Evolutionary conservation across 2,888 invertebrate genomes (phyloP).

Genomic region (Amphiduros pacificus): DNA sequence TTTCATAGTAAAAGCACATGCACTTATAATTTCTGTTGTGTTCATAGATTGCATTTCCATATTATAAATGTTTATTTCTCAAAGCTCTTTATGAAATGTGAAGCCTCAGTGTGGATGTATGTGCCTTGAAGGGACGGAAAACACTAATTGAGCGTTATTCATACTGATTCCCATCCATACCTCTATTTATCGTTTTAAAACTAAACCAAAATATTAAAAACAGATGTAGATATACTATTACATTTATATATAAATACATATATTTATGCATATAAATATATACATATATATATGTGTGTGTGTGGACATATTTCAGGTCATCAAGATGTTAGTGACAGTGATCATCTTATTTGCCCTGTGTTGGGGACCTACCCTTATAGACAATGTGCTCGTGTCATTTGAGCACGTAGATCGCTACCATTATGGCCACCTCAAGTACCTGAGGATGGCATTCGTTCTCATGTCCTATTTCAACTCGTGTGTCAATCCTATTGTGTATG

Average conservation of each 20-base stretch:
- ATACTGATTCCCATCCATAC: too few relatives aligned
- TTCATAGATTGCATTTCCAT: too few relatives aligned
- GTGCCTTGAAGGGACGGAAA: too few relatives aligned
- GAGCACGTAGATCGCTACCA: constrained; percentile 63
- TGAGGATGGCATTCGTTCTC: constrained; percentile 68
- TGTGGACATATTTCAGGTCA: constrained; percentile 64
- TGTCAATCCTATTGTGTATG: constrained; percentile 74
- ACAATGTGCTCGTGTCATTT: constrained; percentile 70
- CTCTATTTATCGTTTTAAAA: too few relatives aligned
- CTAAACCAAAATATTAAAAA: too few relatives aligned
- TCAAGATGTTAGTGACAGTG: constrained; percentile 74
- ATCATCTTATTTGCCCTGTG: constrained; percentile 71
- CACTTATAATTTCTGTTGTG: too few relatives aligned
- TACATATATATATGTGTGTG: constrained; percentile 7
- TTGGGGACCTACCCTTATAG: constrained; percentile 71
- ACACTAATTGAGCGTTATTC: too few relatives aligned
- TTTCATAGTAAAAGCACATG: too few relatives aligned
- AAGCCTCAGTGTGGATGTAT: too few relatives aligned
- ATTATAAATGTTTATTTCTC: too few relatives aligned
- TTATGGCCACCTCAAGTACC: constrained; percentile 65
- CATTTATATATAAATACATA: constrained; percentile 2
- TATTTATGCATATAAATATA: constrained; percentile 2
- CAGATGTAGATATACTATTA: constrained; percentile 3
- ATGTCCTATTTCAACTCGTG: constrained; percentile 76
- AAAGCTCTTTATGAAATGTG: too few relatives aligned